Percentiles rank a stretch among this genome's conserved stretches.
These are phyloP conservation scores for Holotrichia oblita DNA, from an alignment of 1,140 invertebrate genomes.

Conservation along the genomic window DNA sequence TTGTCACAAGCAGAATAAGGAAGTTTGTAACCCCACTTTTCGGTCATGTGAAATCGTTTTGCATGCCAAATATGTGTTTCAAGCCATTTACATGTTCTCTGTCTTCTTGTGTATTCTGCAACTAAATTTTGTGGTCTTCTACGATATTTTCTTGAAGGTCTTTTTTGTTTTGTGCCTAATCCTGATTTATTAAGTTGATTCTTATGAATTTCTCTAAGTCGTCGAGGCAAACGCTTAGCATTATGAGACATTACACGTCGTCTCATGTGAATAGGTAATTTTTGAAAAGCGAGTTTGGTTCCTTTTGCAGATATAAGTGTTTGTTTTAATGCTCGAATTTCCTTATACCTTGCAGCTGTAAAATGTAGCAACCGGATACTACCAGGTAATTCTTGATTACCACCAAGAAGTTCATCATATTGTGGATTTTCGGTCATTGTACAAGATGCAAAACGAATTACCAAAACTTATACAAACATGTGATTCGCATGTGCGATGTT, in stretches of 20 bases:
- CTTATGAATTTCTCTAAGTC: slow-evolving; percentile 74
- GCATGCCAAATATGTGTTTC: slow-evolving; percentile 99
- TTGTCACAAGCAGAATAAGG: slow-evolving; percentile 86
- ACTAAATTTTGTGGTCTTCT: slow-evolving; percentile 82
- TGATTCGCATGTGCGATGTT: too few relatives aligned
- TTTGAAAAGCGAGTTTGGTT: slow-evolving; percentile 84
- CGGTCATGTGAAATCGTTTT: slow-evolving; percentile 89
- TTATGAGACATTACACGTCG: slow-evolving; percentile 95
- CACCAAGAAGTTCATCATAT: slow-evolving; percentile 14
- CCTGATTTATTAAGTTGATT: slow-evolving; percentile 76
- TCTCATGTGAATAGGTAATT: slow-evolving; percentile 91
- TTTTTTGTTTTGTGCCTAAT: slow-evolving; percentile 73
- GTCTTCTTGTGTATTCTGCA: slow-evolving; percentile 82
- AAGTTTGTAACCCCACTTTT: slow-evolving; percentile 88
- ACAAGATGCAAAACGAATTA: too few relatives aligned
- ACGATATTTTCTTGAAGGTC: slow-evolving; percentile 80
- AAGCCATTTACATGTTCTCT: slow-evolving; percentile 76
- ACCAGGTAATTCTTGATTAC: slow-evolving; percentile 16
- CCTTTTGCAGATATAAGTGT: slow-evolving; percentile 68
- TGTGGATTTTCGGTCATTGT: background rate
- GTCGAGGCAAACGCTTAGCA: slow-evolving; percentile 87
- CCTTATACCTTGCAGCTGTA: slow-evolving; percentile 69
- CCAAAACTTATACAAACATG: too few relatives aligned
- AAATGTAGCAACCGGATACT: slow-evolving; percentile 59
- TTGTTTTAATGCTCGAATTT: slow-evolving; percentile 73